phyloP scores from a whole-genome alignment of 1,140 invertebrate species.

The Drosophila athabasca region DNA sequence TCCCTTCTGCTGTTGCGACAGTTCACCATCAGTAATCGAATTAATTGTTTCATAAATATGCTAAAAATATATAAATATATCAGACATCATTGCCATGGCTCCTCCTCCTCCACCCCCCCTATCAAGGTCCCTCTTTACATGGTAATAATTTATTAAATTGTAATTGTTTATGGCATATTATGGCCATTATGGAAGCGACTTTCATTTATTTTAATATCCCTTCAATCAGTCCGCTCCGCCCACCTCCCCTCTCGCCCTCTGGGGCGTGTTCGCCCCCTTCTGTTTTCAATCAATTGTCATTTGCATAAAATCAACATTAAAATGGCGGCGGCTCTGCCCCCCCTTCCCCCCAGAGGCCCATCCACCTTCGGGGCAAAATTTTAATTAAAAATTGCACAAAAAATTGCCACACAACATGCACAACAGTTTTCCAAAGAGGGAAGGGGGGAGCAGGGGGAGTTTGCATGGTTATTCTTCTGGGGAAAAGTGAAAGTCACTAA shows the following conservation, averaged over 20 bases:
- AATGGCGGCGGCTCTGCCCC: constrained; percentile 34
- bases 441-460: background rate
- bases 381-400: constrained; percentile 66
- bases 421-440: constrained; percentile 27
- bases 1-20: no score
- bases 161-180: constrained; percentile 74
- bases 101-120: background rate
- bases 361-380: constrained; percentile 25
- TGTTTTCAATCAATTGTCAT: constrained; percentile 74
- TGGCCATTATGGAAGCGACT: constrained; percentile 47
- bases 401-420: constrained; percentile 54
- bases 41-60: constrained; percentile 12
- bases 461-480: background rate
- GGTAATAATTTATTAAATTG: constrained; percentile 61
- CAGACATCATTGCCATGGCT: background rate
- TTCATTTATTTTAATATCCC: constrained; percentile 70
- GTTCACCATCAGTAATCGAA: background rate
- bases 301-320: constrained; percentile 75
- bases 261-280: constrained; percentile 13
- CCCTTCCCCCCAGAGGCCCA: background rate
- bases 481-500: constrained; percentile 69
- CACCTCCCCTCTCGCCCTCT: background rate
- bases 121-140: constrained; percentile 27
- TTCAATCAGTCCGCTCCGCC: constrained; percentile 30
- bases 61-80: constrained; percentile 7